A percentile compares a stretch with the other conserved stretches of the same genome.
Conservation (phyloP, 1,140 invertebrate genomes). For the Sitophilus oryzae region DNA sequence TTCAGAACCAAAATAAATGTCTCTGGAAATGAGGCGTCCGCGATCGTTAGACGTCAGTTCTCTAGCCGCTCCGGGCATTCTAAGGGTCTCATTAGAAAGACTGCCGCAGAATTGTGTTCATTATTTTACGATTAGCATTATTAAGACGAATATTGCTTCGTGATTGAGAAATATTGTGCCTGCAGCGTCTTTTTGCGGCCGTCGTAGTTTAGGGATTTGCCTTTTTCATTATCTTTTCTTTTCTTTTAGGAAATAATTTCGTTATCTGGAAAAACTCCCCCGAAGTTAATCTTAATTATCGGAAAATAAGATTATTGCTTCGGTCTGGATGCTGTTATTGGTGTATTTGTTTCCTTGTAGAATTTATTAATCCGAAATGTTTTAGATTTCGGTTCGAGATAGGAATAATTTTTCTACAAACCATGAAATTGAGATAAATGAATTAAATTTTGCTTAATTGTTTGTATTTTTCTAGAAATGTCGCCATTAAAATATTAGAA, state of each 20-base stretch:
- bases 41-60: constrained; percentile 18
- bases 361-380: too few relatives aligned
- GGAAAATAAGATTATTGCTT: not conserved
- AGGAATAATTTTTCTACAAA: too few relatives aligned
- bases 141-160: constrained; percentile 26
- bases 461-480: too few relatives aligned
- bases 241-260: not conserved
- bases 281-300: not conserved
- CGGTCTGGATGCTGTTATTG: not conserved
- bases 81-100: constrained; percentile 25
- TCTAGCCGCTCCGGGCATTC: constrained; percentile 19
- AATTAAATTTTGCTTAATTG: too few relatives aligned
- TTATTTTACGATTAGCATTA: constrained; percentile 30
- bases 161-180: constrained; percentile 26
- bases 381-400: too few relatives aligned
- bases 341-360: too few relatives aligned
- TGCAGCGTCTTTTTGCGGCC: constrained; percentile 15
- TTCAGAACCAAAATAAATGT: constrained; percentile 20
- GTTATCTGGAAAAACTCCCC: not conserved
- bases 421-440: too few relatives aligned
- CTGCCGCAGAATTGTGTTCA: constrained; percentile 26
- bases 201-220: constrained; percentile 12
- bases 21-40: constrained; percentile 12
- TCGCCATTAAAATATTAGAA: too few relatives aligned
- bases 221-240: not conserved